phyloP scores from a whole-genome alignment of 2,113 vertebrate species.

The Melanerpes aurifrons region DNA sequence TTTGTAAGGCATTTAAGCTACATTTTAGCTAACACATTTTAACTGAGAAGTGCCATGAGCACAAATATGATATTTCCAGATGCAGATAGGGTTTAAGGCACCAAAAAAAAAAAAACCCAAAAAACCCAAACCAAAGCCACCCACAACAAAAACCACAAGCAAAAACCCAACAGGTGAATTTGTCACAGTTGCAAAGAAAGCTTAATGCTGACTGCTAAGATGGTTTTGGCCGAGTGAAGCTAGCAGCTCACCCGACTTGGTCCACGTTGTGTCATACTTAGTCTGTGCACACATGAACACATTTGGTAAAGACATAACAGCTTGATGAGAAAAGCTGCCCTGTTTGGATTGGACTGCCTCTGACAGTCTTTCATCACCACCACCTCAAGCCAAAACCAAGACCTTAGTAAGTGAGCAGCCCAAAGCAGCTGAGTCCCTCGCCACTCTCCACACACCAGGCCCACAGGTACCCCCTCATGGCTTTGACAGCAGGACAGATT shows the following conservation, averaged over 20 bases:
- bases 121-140: no score
- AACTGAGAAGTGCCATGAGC: not conserved
- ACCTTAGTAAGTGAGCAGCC: not conserved
- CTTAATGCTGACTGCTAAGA: not conserved
- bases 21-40: not conserved
- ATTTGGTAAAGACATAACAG: not conserved
- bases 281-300: not conserved
- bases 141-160: no score
- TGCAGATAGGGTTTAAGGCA: not conserved
- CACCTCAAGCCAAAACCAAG: not conserved
- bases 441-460: not conserved
- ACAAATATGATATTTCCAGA: not conserved
- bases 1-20: not conserved
- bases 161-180: not conserved
- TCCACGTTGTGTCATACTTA: not conserved
- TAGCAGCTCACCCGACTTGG: not conserved
- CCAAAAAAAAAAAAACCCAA: no score
- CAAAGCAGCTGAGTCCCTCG: not conserved
- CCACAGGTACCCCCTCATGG: accelerated
- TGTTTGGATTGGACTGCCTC: slow-evolving; percentile 24
- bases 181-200: not conserved
- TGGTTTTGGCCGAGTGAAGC: not conserved
- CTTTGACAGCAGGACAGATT: not conserved
- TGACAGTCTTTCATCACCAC: not conserved
- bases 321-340: not conserved